Percentiles rank a stretch among this genome's conserved stretches.
Conservation (phyloP, 2,888 invertebrate genomes). For the Bellardia pandia region DNA sequence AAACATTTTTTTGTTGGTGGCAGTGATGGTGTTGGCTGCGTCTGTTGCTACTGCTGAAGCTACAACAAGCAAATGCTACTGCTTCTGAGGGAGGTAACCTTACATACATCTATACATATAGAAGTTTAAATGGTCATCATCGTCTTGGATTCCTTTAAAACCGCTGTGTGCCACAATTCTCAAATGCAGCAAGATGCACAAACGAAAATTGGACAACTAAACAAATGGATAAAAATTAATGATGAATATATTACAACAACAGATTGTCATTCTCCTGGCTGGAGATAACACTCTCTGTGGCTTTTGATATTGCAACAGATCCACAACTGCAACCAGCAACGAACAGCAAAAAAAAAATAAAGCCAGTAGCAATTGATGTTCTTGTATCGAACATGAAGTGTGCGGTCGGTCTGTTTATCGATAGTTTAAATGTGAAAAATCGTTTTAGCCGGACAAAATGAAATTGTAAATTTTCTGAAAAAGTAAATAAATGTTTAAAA, state of each 20-base stretch:
- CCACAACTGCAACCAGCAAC: not conserved
- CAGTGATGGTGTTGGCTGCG: conserved; percentile 32
- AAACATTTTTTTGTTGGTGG: conserved; percentile 49
- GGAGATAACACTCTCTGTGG: conserved; percentile 57
- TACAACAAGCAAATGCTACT: conserved; percentile 5
- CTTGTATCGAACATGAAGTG: conserved; percentile 73
- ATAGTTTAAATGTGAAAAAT: conserved; percentile 71
- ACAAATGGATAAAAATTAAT: conserved; percentile 68
- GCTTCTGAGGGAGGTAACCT: conserved; percentile 2
- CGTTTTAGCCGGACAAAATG: conserved; percentile 70
- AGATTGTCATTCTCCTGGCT: conserved; percentile 70
- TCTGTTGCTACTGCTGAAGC: conserved; percentile 5
- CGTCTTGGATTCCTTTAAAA: conserved; percentile 42
- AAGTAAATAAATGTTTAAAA: conserved; percentile 46
- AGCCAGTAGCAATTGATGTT: conserved; percentile 71
- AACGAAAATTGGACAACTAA: conserved; percentile 30
- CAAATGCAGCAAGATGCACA: conserved; percentile 15
- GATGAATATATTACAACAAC: conserved; percentile 71
- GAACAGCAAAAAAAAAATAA: conserved; percentile 20
- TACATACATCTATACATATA: not conserved
- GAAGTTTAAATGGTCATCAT: conserved; percentile 47
- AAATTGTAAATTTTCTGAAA: conserved; percentile 64
- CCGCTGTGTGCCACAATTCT: conserved; percentile 43
- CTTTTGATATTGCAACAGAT: conserved; percentile 8
- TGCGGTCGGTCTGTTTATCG: conserved; percentile 71